Evolutionary conservation across 2,888 invertebrate species (phyloP), one percentile per base, ranked within the genome.

Genomic region (Argyresthia albistria): DNA sequence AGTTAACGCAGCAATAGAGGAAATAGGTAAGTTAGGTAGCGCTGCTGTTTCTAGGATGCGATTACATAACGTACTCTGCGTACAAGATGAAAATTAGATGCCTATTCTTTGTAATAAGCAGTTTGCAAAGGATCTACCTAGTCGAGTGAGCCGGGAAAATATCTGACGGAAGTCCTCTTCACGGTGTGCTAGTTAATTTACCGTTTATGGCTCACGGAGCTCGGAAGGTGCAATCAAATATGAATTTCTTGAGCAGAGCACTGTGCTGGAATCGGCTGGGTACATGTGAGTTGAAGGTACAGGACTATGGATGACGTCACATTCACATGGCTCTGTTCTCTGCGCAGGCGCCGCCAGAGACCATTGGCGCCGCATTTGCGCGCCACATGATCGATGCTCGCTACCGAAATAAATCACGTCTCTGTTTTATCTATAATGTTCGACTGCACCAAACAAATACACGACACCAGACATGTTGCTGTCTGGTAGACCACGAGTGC

Each of bases 301-400:
- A 25, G 25, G 25, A 25, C 25, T 2, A 25, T 45, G 14, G 55
- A 59, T 79, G 78, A 77, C 78, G 80, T 80, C 78, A 80, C 57
- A 39, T 58, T 59, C 62, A 65, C 67, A 69, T 73, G 69, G 67
- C 73, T 12, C 66, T 73, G 72, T 75, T 76, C 69, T 70, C 3
- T 25, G 25, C 25, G 25, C 25, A 39, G 65, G 67, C 60, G 66
- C 64, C 67, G 67, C 25, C 25, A 25, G 25, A 25, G 25, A 61
- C 37, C 45, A 10, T 36, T 37, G 81, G 78, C 83, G 80, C 78
- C 79, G 76, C 74, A 82, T 79, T 83, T 80, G 83, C 74, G 68
- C 69, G 65, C 70, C 84, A 84, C 76, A 78, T 83, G 83, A 80
- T 76, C 68, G 65, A 73, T 67, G 65, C 63, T 57, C 65, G 69